Evolutionary conservation across 53 echinoderm and acorn worm species (phyloP), one percentile per base, ranked within the genome.

Genomic region (Hippasteria phrygiana): DNA sequence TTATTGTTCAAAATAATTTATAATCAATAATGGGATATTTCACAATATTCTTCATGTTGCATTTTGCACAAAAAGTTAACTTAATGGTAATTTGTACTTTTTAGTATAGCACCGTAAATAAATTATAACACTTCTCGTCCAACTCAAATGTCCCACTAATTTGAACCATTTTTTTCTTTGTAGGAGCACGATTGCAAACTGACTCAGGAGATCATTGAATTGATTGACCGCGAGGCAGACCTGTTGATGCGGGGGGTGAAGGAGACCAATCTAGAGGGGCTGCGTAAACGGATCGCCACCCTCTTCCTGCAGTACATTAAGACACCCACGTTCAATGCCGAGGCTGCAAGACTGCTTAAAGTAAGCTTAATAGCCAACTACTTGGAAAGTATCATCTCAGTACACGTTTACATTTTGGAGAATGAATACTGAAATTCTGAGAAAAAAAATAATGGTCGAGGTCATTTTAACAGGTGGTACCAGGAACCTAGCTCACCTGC

Each of bases 111-210:
- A n/a, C n/a, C n/a, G n/a, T n/a, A n/a, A n/a, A n/a, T n/a, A n/a
- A n/a, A n/a, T n/a, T n/a, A n/a, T n/a, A n/a, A n/a, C n/a, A n/a
- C n/a, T n/a, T n/a, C n/a, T n/a, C n/a, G n/a, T n/a, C n/a, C n/a
- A n/a, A n/a, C n/a, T n/a, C n/a, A n/a, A n/a, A n/a, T n/a, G n/a
- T n/a, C n/a, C n/a, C n/a, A n/a, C n/a, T n/a, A n/a, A n/a, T n/a
- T n/a, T n/a, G n/a, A n/a, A n/a, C n/a, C n/a, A 41, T 73, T 55
- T 71, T 50, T 71, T 3, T 50, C 43, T 80, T 39, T 70, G 22
- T 42, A 97, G 97, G 97, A 97, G 63, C 98, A 97, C 77, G 98
- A 95, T 80, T 97, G 98, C 73, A 97, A 97, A 77, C 93, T 97
- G 78, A 97, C 98, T 4, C 98, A 97, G 59, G 98, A 97, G 74